Evolutionary conservation across 2,797 vertebrate genomes (phyloP), one percentile per base, ranked within the genome.

Genomic region (Basileuterus tristriatus): DNA sequence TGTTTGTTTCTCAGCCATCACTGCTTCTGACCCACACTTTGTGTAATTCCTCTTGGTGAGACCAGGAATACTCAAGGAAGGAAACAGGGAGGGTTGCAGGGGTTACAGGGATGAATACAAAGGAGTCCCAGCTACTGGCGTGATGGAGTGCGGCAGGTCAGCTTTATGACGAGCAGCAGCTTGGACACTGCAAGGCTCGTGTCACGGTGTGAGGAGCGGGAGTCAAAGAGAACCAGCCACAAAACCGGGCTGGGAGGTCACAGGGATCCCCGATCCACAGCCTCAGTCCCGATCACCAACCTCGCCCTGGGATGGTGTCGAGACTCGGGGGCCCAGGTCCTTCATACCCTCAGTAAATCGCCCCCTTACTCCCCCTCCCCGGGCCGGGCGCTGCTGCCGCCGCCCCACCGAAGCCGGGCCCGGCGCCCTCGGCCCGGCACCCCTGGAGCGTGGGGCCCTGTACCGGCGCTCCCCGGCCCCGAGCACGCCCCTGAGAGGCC

Each of bases 71-170:
- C 4, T 14, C 37, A 6, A 6, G 13, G 53, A 58, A 79, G 23
- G 15, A 24, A 76, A 29, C 11, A 17, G 12, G 0, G 23, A 43
- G 43, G 17, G 41, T n/a, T 29, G 47, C 69, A 46, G 14, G 22
- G 23, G 4, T n/a, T 67, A 13, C 23, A 21, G 4, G 64, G 41
- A 49, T 1, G 0, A 63, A 8, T 0, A 74, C 12, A 11, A 0
- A 11, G 7, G 47, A 76, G 20, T 2, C 47, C 49, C n/a, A 44
- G n/a, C 3, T 7, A 6, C 6, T 0, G 15, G 6, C 7, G 11
- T 0, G 5, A 44, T 2, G 12, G 34, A 34, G 46, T 5, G 11
- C 11, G 10, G 56, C 0, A 1, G 44, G 17, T 9, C n/a, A 3
- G 29, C 6, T 71, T 43, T 21, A 16, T 0, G 6, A 21, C 0